phyloP scores from a whole-genome alignment of 2,888 invertebrate genomes.

The Polydesmus complanatus region DNA sequence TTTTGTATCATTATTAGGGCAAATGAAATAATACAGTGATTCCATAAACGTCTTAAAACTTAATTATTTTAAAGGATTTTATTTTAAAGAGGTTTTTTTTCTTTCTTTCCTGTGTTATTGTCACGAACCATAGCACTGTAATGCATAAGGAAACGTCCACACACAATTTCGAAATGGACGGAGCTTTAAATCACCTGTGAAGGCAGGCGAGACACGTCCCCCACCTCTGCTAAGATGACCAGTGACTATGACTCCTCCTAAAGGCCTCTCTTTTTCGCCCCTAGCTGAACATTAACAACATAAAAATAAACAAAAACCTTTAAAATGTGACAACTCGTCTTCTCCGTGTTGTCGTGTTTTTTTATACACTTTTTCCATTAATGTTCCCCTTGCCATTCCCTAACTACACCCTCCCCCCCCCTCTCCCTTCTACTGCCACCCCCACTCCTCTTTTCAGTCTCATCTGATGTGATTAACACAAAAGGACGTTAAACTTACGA shows the following conservation, averaged over 20 bases:
- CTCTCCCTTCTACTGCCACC: neutral
- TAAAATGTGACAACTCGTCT: neutral
- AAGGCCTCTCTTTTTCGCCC: neutral
- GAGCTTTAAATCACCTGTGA: no score
- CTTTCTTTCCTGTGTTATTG: no score
- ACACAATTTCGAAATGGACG: no score
- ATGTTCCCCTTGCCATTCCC: neutral
- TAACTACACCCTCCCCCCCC: neutral
- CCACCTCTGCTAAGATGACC: neutral
- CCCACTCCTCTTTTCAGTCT: neutral
- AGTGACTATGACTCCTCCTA: neutral
- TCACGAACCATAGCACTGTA: no score
- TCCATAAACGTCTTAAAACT: no score
- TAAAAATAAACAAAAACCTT: neutral
- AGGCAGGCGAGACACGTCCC: neutral
- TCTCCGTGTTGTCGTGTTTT: no score
- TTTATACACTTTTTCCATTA: no score
- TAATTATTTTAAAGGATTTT: no score
- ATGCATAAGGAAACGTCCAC: no score
- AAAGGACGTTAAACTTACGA: neutral
- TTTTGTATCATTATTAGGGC: no score
- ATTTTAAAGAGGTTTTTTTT: no score
- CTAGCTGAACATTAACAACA: neutral
- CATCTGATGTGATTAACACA: neutral
- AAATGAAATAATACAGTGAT: no score